phyloP scores from a whole-genome alignment of 1,140 invertebrate species.

The Euborellia annulipes region DNA sequence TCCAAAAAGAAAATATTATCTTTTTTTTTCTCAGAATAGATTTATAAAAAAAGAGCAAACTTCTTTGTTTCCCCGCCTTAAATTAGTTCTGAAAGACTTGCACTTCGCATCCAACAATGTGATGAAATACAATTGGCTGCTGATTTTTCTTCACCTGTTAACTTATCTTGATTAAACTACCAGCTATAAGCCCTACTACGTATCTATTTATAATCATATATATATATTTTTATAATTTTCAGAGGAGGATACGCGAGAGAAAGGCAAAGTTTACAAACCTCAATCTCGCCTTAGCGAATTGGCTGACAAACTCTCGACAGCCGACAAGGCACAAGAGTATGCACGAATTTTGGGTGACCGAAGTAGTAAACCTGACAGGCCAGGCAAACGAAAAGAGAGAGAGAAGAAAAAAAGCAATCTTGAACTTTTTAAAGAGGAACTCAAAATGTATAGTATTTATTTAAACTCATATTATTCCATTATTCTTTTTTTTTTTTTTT shows the following conservation, averaged over 20 bases:
- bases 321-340: slow-evolving; percentile 49
- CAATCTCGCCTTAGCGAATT: slow-evolving; percentile 54
- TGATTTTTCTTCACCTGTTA: too few species aligned
- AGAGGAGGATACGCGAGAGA: slow-evolving; percentile 78
- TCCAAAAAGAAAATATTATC: too few species aligned
- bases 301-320: slow-evolving; percentile 36
- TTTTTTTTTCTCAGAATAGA: too few species aligned
- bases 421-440: slow-evolving; percentile 90
- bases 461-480: neutral
- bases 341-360: slow-evolving; percentile 44
- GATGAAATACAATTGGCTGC: too few species aligned
- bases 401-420: slow-evolving; percentile 95
- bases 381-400: slow-evolving; percentile 60
- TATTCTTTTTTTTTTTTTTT: too few species aligned
- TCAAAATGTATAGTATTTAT: slow-evolving; percentile 49
- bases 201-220: too few species aligned
- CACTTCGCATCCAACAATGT: too few species aligned
- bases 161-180: too few species aligned
- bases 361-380: slow-evolving; percentile 44
- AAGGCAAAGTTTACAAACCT: slow-evolving; percentile 87
- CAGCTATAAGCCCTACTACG: too few species aligned
- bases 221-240: slow-evolving; percentile 11
- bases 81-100: too few species aligned
- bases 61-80: too few species aligned
- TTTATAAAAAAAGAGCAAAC: too few species aligned